Conservation (phyloP, 2,113 vertebrate species). For the Brachirus orientalis region DNA sequence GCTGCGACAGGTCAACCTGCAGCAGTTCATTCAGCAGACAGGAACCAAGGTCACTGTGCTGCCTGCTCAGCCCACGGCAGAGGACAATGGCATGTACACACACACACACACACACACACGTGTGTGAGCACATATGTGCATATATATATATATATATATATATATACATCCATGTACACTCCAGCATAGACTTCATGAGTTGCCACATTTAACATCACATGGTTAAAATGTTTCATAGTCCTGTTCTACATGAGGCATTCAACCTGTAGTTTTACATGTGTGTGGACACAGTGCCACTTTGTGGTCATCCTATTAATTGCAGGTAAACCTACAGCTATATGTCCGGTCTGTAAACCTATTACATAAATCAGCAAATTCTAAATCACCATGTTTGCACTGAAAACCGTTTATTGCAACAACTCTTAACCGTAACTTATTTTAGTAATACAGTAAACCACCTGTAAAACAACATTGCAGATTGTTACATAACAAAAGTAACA, state of each 20-base stretch:
- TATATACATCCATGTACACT: not conserved
- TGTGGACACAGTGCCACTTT: slow-evolving; percentile 49
- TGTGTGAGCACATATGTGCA: not conserved
- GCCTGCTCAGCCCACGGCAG: slow-evolving; percentile 85
- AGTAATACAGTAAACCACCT: no score
- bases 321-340: no score
- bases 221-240: no score
- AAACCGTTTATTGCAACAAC: no score
- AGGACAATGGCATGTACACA: slow-evolving; percentile 80
- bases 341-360: slow-evolving; percentile 30
- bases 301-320: slow-evolving; percentile 40
- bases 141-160: not conserved
- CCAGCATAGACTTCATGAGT: no score
- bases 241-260: not conserved
- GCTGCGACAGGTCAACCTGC: slow-evolving; percentile 95
- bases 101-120: no score
- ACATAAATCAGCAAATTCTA: no score
- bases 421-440: no score
- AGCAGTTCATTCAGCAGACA: slow-evolving; percentile 97
- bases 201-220: no score
- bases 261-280: not conserved
- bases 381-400: no score
- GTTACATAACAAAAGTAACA: no score
- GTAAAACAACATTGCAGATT: no score
- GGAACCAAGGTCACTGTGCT: slow-evolving; percentile 95